These are phyloP conservation scores for Trissolcus brochymenae DNA, from an alignment of 2,888 invertebrate genomes.

Conservation along the genomic window DNA sequence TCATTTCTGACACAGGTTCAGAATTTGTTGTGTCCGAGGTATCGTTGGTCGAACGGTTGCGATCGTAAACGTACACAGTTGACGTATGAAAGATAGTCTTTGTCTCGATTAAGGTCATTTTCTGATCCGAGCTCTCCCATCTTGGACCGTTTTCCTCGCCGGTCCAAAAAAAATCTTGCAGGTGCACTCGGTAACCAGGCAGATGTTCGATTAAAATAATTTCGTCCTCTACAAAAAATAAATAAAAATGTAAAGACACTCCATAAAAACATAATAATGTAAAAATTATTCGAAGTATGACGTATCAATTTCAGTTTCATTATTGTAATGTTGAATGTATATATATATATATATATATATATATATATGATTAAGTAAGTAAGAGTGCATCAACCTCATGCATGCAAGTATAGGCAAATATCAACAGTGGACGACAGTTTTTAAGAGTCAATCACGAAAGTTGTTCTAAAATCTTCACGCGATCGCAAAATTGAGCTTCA, in stretches of 20 bases:
- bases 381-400: conserved; percentile 19
- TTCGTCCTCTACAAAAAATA: conserved; percentile 69
- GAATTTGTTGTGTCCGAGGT: conserved; percentile 13
- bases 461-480: conserved; percentile 61
- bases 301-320: not conserved
- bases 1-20: conserved; percentile 15
- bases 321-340: not conserved
- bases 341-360: too few relatives aligned
- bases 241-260: too few relatives aligned
- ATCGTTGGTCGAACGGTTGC: conserved; percentile 51
- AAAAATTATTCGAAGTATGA: too few relatives aligned
- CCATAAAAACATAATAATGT: too few relatives aligned
- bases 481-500: conserved; percentile 65
- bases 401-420: conserved; percentile 7
- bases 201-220: conserved; percentile 73
- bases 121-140: conserved; percentile 78
- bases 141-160: conserved; percentile 89
- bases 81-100: conserved; percentile 71
- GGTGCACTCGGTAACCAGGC: conserved; percentile 76
- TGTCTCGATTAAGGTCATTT: conserved; percentile 71
- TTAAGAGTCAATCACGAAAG: conserved; percentile 35
- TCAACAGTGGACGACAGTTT: conserved; percentile 46
- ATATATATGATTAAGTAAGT: not conserved
- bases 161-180: conserved; percentile 94
- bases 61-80: conserved; percentile 67